These are phyloP conservation scores for Camponotus vicinus DNA, from an alignment of 1,140 invertebrate genomes.

Conservation along the genomic window DNA sequence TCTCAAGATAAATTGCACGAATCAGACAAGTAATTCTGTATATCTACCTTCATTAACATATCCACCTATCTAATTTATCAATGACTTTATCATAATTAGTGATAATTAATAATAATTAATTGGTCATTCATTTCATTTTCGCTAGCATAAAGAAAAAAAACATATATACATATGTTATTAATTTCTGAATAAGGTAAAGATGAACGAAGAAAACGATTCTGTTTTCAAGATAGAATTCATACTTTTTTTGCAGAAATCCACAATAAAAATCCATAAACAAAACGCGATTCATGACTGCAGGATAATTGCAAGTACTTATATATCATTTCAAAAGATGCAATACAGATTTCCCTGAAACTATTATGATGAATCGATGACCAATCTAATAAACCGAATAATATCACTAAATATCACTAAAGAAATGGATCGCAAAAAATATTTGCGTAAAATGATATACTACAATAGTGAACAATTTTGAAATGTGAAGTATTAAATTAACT, in stretches of 20 bases:
- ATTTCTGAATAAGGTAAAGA: neutral
- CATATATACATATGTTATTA: neutral
- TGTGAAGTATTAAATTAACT: neutral
- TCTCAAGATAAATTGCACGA: neutral
- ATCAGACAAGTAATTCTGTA: neutral
- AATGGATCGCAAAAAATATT: neutral
- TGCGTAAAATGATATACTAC: neutral
- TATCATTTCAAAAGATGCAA: no score
- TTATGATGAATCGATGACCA: neutral
- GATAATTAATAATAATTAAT: neutral
- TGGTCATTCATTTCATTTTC: neutral
- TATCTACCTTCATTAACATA: neutral
- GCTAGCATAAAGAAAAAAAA: neutral
- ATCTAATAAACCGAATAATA: neutral
- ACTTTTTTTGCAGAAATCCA: neutral
- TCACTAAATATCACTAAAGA: neutral
- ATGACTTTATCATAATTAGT: neutral
- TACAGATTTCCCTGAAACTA: neutral
- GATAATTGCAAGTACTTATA: no score
- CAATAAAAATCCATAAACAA: neutral
- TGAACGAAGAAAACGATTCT: neutral
- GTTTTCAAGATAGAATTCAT: neutral
- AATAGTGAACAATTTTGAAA: neutral
- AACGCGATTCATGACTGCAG: no score
- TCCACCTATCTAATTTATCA: neutral